These are phyloP conservation scores for Lasioglossum albipes DNA, from an alignment of 1,140 invertebrate genomes.

Conservation along the genomic window DNA sequence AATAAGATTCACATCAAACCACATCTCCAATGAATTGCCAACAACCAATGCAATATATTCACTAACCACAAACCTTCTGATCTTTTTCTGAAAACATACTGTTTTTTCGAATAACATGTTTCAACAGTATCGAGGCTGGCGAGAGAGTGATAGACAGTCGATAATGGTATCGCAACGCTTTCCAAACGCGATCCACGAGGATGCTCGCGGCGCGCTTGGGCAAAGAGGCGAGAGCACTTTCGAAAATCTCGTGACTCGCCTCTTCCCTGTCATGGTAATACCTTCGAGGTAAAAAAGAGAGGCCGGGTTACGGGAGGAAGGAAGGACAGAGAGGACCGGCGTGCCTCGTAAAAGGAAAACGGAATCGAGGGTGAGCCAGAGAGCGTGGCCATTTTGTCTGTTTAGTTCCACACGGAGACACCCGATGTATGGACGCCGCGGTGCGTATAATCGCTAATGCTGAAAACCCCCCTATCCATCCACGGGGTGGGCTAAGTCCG, in stretches of 20 bases:
- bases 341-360: conserved; percentile 60
- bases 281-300: conserved; percentile 38
- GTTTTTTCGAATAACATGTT: no score
- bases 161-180: conserved; percentile 11
- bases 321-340: conserved; percentile 20
- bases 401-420: conserved; percentile 76
- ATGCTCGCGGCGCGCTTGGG: not conserved
- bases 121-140: not conserved
- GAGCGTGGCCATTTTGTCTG: conserved; percentile 76
- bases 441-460: conserved; percentile 78
- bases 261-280: conserved; percentile 49
- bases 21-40: no score
- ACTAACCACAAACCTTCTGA: no score
- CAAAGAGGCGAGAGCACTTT: conserved; percentile 53
- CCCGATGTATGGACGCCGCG: conserved; percentile 72
- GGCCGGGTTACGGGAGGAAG: conserved; percentile 9
- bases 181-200: not conserved
- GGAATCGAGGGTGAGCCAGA: conserved; percentile 69
- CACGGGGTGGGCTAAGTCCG: conserved; percentile 46
- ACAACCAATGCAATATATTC: no score
- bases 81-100: no score
- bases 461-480: conserved; percentile 68
- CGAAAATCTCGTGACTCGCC: conserved; percentile 63
- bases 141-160: not conserved
- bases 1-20: no score